phyloP scores from a whole-genome alignment of 2,888 invertebrate species.

The Cecidostiba fungosa region DNA sequence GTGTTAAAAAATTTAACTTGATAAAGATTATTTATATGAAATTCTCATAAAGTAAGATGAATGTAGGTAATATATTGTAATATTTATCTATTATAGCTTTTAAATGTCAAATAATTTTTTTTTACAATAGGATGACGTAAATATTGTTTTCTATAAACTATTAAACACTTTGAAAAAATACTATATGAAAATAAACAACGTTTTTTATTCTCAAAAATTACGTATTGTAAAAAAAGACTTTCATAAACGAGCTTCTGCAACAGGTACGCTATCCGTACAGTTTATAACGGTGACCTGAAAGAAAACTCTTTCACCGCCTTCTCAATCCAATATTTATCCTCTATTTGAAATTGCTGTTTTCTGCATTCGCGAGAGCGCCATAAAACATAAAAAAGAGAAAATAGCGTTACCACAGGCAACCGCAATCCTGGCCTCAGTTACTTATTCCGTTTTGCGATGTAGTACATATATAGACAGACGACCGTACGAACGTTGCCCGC shows the following conservation, averaged over 20 bases:
- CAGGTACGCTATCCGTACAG: background rate
- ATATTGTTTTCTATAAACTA: too few species aligned
- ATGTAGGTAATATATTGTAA: too few species aligned
- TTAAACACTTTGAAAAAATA: too few species aligned
- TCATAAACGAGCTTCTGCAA: background rate
- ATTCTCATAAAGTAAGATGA: too few species aligned
- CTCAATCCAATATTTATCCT: background rate
- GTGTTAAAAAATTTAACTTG: background rate
- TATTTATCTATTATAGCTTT: too few species aligned
- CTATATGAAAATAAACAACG: too few species aligned
- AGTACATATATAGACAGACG: background rate
- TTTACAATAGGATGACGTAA: too few species aligned
- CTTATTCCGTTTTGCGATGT: conserved; percentile 1
- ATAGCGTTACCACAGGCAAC: background rate
- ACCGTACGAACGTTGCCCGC: background rate
- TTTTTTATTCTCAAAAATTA: too few species aligned
- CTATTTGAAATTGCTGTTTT: background rate
- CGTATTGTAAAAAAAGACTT: too few species aligned
- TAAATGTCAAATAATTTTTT: too few species aligned
- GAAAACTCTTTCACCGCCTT: background rate
- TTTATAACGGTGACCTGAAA: background rate
- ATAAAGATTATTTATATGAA: background rate
- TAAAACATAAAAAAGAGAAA: background rate
- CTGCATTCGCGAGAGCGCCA: background rate
- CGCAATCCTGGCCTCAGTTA: background rate